A percentile compares a stretch with the other conserved stretches of the same genome.
Evolutionary conservation across 2,113 vertebrate genomes (phyloP).

Genomic region (Atractosteus spatula): DNA sequence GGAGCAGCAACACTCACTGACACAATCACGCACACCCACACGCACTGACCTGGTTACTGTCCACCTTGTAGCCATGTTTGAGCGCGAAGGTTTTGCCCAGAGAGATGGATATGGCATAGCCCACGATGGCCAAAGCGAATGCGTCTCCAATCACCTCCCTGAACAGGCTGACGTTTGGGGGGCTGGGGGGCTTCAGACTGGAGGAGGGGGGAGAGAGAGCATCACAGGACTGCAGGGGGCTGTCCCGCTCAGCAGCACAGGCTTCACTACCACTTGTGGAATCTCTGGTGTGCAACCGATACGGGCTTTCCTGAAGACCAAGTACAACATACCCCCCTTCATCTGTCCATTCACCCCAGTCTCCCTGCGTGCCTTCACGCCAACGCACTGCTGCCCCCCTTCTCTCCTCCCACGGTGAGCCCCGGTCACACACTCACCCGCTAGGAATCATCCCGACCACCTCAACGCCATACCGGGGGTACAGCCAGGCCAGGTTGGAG

Average conservation of each 20-base stretch:
- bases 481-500: conserved; percentile 71
- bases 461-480: conserved; percentile 60
- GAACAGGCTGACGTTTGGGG: conserved; percentile 62
- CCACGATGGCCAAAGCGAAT: conserved; percentile 86
- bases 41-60: conserved; percentile 89
- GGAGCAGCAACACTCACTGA: no score
- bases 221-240: background rate
- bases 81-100: conserved; percentile 90
- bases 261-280: background rate
- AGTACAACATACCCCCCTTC: no score
- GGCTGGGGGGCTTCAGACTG: conserved; percentile 74
- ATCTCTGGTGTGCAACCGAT: no score
- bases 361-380: no score
- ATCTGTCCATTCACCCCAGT: no score
- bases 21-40: no score
- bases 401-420: background rate
- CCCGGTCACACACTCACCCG: conserved; percentile 65
- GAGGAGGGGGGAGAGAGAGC: background rate
- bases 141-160: conserved; percentile 76
- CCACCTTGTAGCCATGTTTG: conserved; percentile 90
- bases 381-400: background rate
- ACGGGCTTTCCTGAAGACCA: no score
- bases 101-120: conserved; percentile 89
- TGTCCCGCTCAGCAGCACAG: no score
- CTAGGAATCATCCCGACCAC: conserved; percentile 84